These are phyloP conservation scores for Lithobates pipiens DNA, from an alignment of 2,797 vertebrate genomes.

Conservation along the genomic window DNA sequence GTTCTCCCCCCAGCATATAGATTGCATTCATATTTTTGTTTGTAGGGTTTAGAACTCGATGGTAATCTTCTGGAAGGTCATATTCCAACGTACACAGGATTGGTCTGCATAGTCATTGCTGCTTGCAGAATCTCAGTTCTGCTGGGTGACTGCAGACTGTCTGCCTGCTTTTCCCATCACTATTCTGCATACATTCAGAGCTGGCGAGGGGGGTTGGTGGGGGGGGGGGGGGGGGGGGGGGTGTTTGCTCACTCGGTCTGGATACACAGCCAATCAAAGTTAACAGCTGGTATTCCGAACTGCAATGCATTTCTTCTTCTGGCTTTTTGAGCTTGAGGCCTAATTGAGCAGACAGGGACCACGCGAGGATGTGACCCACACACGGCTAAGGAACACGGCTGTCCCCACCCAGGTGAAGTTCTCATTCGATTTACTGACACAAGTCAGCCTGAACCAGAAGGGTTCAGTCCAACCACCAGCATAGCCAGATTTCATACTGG, in stretches of 20 bases:
- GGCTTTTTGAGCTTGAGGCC: slow-evolving; percentile 12
- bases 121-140: neutral
- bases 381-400: neutral
- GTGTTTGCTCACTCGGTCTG: slow-evolving; percentile 5
- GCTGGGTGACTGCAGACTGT: neutral
- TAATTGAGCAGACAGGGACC: slow-evolving; percentile 24
- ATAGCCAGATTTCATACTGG: too few species aligned
- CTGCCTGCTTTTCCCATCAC: neutral
- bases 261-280: slow-evolving; percentile 24
- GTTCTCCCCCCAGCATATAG: too few species aligned
- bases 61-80: too few species aligned
- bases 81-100: too few species aligned
- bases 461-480: too few species aligned
- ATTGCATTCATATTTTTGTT: too few species aligned
- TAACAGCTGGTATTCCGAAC: slow-evolving; percentile 38
- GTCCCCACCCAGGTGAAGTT: neutral
- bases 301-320: slow-evolving; percentile 13
- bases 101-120: neutral
- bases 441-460: too few species aligned
- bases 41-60: too few species aligned
- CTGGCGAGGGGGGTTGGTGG: neutral
- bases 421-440: neutral
- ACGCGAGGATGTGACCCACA: slow-evolving; percentile 27
- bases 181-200: slow-evolving; percentile 15
- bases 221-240: neutral